Evolutionary conservation across 2,888 invertebrate species (phyloP).

Genomic region (Pristionchus entomophagus): DNA sequence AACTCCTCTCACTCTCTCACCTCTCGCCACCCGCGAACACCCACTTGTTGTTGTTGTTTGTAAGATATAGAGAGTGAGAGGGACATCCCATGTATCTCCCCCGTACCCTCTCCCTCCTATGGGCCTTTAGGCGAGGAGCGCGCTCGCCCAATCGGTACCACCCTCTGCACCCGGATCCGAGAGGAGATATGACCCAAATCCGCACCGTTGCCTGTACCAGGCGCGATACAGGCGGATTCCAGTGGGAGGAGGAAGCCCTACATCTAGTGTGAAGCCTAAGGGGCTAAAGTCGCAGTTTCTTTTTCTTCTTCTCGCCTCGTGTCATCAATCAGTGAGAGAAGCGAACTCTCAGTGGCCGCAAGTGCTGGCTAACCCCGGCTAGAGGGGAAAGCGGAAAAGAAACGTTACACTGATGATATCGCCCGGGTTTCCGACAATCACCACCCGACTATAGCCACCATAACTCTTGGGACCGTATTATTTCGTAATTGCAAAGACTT

Average conservation of each 20-base stretch:
- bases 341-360: background rate
- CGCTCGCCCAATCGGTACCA: background rate
- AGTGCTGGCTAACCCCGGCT: background rate
- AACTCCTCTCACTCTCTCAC: background rate
- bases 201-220: background rate
- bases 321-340: background rate
- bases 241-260: background rate
- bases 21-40: background rate
- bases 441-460: constrained; percentile 1
- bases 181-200: constrained; percentile 29
- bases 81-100: background rate
- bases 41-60: constrained; percentile 31
- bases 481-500: too few relatives aligned
- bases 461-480: too few relatives aligned
- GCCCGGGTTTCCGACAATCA: background rate
- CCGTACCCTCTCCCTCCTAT: background rate
- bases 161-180: constrained; percentile 17
- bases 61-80: background rate
- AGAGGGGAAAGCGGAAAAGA: background rate
- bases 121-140: background rate
- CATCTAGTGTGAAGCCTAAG: background rate
- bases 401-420: constrained; percentile 28
- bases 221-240: background rate
- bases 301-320: background rate
- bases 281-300: background rate